Conservation (phyloP, 2,888 invertebrate species). For the Cantharis nigra region DNA sequence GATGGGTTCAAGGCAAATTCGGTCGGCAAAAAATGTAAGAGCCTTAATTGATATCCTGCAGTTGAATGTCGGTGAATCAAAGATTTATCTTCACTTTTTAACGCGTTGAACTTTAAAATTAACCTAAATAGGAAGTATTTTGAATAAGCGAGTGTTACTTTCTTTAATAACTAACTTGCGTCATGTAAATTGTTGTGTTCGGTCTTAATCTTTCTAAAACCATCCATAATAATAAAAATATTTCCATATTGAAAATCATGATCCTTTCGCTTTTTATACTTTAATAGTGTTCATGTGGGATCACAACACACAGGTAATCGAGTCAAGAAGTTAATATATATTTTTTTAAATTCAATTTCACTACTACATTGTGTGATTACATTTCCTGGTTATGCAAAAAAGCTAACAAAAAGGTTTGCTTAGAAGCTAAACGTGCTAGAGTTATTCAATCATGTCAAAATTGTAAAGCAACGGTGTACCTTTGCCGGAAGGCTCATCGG, state of each 20-base stretch:
- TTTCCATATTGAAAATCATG: background rate
- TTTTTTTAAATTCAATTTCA: background rate
- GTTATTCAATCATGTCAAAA: background rate
- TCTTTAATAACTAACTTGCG: background rate
- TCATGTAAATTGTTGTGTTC: background rate
- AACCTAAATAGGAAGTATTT: background rate
- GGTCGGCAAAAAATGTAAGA: background rate
- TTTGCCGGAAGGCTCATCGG: background rate
- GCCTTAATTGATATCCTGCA: background rate
- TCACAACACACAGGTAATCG: background rate
- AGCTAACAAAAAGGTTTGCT: background rate
- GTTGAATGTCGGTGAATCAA: background rate
- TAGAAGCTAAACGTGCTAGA: background rate
- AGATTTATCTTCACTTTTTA: background rate
- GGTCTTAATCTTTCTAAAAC: background rate
- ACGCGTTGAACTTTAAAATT: background rate
- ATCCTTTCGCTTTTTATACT: background rate
- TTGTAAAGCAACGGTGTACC: background rate
- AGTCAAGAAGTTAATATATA: background rate
- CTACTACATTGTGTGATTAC: background rate
- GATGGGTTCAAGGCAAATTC: background rate
- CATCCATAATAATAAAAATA: background rate
- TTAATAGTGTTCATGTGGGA: background rate
- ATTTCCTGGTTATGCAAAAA: conserved; percentile 1
- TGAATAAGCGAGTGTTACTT: background rate